A percentile compares a stretch with the other conserved stretches of the same genome.
phyloP scores from a whole-genome alignment of 2,888 invertebrate genomes.

The Chymomyza procnemis region DNA sequence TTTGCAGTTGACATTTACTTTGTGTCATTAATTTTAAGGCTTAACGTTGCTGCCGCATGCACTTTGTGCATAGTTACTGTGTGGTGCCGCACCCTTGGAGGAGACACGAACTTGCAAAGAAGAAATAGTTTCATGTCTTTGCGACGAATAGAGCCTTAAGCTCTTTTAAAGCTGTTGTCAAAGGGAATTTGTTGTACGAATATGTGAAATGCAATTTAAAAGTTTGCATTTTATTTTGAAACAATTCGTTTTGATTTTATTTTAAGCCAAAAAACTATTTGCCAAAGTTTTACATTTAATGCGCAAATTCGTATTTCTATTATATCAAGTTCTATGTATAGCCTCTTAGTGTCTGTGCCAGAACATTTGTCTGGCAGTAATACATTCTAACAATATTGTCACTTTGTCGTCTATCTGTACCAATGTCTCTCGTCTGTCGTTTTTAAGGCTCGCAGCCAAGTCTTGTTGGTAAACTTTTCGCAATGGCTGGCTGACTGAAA shows the following conservation, averaged over 20 bases:
- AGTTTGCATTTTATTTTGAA: conserved; percentile 40
- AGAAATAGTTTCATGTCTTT: conserved; percentile 10
- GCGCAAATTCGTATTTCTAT: conserved; percentile 63
- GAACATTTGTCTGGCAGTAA: conserved; percentile 51
- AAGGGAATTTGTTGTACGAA: neutral
- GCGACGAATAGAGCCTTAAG: neutral
- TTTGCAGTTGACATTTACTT: conserved; percentile 66
- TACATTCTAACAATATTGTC: conserved; percentile 69
- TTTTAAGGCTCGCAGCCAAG: conserved; percentile 30
- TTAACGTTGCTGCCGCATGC: conserved; percentile 36
- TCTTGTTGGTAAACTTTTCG: conserved; percentile 52
- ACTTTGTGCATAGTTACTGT: conserved; percentile 17
- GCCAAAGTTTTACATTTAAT: conserved; percentile 66
- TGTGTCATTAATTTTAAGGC: conserved; percentile 66
- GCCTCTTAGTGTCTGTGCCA: conserved; percentile 14
- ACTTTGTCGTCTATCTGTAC: conserved; percentile 34
- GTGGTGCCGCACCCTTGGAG: neutral
- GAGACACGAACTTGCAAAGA: too few species aligned
- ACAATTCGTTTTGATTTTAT: conserved; percentile 56
- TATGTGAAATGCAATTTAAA: conserved; percentile 61
- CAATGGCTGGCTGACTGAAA: conserved; percentile 59
- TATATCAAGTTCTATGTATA: conserved; percentile 13
- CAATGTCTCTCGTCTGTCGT: neutral
- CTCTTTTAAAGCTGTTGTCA: neutral
- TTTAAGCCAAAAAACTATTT: conserved; percentile 66